These are phyloP conservation scores for Aleadryas rufinucha DNA, from an alignment of 2,113 vertebrate species.

Conservation along the genomic window DNA sequence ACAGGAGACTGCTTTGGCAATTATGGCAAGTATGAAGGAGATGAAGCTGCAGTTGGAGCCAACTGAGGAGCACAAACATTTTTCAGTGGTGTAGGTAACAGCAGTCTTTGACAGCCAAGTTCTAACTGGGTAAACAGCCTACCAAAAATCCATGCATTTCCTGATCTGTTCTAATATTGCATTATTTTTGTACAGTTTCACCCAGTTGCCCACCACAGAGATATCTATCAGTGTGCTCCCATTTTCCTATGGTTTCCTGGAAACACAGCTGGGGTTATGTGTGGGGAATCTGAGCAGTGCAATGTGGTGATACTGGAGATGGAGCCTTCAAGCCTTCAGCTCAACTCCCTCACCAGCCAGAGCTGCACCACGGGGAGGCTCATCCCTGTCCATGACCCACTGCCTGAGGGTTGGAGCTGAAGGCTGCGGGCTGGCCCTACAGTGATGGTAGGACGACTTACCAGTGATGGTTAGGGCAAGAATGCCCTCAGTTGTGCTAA, in stretches of 20 bases:
- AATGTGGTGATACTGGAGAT: no score
- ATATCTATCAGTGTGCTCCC: not conserved
- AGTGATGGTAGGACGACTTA: not conserved
- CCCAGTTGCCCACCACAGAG: not conserved
- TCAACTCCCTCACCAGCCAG: not conserved
- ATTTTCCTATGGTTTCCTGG: not conserved
- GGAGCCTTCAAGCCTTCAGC: not conserved
- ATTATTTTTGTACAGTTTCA: not conserved
- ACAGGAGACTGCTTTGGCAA: not conserved
- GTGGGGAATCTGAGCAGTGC: not conserved
- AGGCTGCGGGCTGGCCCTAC: not conserved
- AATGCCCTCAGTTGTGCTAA: fast-evolving
- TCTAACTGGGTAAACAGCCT: not conserved
- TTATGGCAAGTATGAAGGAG: not conserved
- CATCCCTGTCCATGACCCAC: not conserved
- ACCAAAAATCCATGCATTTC: not conserved
- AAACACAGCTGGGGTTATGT: not conserved
- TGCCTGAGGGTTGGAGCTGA: not conserved
- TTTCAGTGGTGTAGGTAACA: not conserved
- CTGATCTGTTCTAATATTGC: not conserved
- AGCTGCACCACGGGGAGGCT: fast-evolving
- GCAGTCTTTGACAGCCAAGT: not conserved
- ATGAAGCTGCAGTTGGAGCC: not conserved
- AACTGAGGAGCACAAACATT: not conserved
- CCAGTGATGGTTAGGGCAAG: fast-evolving